A percentile compares a stretch with the other conserved stretches of the same genome.
These are phyloP conservation scores for Tachycineta bicolor DNA, from an alignment of 2,113 vertebrate genomes.

Conservation along the genomic window DNA sequence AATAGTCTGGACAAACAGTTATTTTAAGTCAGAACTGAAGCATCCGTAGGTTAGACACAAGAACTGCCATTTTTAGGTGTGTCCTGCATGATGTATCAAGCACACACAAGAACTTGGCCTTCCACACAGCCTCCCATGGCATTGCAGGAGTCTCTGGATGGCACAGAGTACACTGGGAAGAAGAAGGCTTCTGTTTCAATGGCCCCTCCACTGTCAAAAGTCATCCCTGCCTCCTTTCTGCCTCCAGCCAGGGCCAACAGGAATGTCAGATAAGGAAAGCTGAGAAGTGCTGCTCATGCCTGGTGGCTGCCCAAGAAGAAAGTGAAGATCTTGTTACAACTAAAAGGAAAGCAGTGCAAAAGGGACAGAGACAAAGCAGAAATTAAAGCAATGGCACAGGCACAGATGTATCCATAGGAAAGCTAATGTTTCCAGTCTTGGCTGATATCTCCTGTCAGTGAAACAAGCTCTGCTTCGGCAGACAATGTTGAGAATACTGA, in stretches of 20 bases:
- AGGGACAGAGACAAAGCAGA: background rate
- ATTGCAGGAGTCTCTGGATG: background rate
- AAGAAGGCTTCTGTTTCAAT: background rate
- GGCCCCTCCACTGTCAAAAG: background rate
- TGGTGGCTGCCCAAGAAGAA: background rate
- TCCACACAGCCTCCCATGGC: background rate
- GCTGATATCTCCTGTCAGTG: background rate
- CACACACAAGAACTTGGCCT: background rate
- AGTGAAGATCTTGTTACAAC: background rate
- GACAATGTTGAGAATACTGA: background rate
- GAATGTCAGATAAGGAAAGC: background rate
- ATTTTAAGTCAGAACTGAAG: background rate
- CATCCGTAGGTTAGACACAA: background rate
- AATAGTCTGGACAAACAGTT: background rate
- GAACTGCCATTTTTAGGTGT: background rate
- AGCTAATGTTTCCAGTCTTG: background rate
- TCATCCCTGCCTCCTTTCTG: background rate
- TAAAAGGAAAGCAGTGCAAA: background rate
- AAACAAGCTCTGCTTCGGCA: background rate
- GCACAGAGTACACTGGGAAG: background rate
- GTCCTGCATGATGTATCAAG: rapidly evolving
- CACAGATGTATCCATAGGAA: background rate
- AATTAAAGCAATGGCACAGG: background rate
- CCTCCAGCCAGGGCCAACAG: background rate
- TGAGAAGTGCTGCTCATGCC: background rate